Percentiles rank a stretch among this genome's conserved stretches.
Evolutionary conservation across 2,113 vertebrate genomes (phyloP).

Genomic region (Sigmodon hispidus): DNA sequence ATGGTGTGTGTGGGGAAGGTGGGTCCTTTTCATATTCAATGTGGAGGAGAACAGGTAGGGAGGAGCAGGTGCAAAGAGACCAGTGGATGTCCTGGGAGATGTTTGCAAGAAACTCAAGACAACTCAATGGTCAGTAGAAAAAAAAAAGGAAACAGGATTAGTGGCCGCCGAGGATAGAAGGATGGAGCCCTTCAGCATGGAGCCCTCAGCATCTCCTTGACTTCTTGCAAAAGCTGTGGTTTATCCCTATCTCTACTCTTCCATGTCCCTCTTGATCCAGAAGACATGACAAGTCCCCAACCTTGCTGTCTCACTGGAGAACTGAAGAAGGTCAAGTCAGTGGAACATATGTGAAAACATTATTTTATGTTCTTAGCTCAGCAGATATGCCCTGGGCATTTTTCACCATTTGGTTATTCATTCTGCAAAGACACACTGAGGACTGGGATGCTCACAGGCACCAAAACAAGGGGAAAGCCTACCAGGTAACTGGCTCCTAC

Average conservation of each 20-base stretch:
- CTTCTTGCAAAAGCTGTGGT: accelerated
- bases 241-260: background rate
- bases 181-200: accelerated
- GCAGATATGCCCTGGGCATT: background rate
- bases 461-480: background rate
- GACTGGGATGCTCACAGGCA: background rate
- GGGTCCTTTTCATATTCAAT: background rate
- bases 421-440: background rate
- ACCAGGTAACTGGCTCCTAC: accelerated
- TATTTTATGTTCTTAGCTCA: background rate
- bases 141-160: background rate
- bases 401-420: background rate
- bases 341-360: accelerated
- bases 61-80: background rate
- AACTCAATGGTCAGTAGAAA: accelerated
- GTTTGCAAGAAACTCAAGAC: background rate
- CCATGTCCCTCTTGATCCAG: background rate
- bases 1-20: too few species aligned
- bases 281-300: background rate
- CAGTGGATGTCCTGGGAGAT: accelerated
- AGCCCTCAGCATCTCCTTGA: accelerated
- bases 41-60: accelerated
- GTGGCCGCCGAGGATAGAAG: too few species aligned
- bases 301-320: background rate
- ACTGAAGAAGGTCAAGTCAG: background rate